Conservation (phyloP, 2,888 invertebrate species). For the Chrysolina haemoptera region DNA sequence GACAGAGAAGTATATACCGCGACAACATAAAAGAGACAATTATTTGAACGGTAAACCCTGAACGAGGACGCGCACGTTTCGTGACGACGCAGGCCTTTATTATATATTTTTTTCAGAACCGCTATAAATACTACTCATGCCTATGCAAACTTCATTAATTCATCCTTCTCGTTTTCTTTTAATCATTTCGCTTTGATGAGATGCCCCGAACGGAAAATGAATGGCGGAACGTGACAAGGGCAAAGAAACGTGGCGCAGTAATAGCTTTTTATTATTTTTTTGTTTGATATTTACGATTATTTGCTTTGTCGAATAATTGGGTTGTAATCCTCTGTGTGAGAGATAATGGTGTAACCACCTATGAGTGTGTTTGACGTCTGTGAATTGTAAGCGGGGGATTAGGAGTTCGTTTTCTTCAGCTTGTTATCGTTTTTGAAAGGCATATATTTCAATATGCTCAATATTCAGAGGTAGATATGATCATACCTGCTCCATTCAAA, state of each 20-base stretch:
- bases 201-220: not conserved
- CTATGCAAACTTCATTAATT: not conserved
- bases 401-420: no score
- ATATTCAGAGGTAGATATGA: no score
- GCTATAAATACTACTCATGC: not conserved
- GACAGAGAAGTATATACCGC: no score
- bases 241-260: conserved; percentile 9
- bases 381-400: not conserved
- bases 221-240: conserved; percentile 2
- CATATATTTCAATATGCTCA: no score
- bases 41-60: not conserved
- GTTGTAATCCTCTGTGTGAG: not conserved
- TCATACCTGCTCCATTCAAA: no score
- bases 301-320: conserved; percentile 6
- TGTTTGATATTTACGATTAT: not conserved
- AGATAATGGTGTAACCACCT: conserved; percentile 3
- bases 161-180: not conserved
- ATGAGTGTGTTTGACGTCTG: conserved; percentile 1
- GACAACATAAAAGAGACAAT: not conserved
- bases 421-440: no score
- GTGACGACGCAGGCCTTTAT: not conserved
- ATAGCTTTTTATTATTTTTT: conserved; percentile 8
- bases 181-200: not conserved
- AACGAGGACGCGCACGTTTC: not conserved
- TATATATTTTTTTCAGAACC: not conserved